Conservation (phyloP, 2,113 vertebrate species). For the Paralichthys olivaceus region DNA sequence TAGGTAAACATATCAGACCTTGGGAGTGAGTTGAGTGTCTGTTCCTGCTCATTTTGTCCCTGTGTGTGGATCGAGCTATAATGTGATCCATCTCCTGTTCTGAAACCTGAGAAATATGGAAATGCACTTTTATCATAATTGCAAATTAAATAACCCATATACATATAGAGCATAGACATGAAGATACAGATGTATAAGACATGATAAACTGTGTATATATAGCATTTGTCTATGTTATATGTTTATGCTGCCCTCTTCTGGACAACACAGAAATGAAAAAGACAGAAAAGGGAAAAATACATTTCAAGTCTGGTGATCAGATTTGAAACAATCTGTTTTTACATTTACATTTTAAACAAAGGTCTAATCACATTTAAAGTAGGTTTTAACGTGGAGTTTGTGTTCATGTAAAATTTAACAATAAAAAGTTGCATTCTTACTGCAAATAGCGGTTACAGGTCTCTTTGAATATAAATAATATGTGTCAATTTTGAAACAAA, state of each 20-base stretch:
- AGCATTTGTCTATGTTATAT: background rate
- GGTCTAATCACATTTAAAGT: background rate
- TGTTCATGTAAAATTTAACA: background rate
- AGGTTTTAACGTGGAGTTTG: background rate
- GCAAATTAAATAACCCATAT: background rate
- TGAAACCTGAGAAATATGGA: slow-evolving; percentile 84
- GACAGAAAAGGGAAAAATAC: no score
- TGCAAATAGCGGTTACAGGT: background rate
- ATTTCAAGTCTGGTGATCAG: no score
- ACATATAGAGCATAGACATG: background rate
- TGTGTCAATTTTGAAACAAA: no score
- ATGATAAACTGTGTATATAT: no score
- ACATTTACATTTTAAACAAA: background rate
- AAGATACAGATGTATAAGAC: background rate
- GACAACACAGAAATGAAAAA: background rate
- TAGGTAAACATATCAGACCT: slow-evolving; percentile 75
- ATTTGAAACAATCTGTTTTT: background rate
- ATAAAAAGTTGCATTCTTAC: background rate
- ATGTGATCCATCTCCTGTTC: slow-evolving; percentile 97
- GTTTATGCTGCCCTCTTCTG: background rate
- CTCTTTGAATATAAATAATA: no score
- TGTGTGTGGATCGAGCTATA: slow-evolving; percentile 89
- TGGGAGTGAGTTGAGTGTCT: slow-evolving; percentile 77
- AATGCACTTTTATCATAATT: background rate
- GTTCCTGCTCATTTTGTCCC: slow-evolving; percentile 84